Conservation (phyloP, 2,888 invertebrate genomes). For the Spodoptera picta region DNA sequence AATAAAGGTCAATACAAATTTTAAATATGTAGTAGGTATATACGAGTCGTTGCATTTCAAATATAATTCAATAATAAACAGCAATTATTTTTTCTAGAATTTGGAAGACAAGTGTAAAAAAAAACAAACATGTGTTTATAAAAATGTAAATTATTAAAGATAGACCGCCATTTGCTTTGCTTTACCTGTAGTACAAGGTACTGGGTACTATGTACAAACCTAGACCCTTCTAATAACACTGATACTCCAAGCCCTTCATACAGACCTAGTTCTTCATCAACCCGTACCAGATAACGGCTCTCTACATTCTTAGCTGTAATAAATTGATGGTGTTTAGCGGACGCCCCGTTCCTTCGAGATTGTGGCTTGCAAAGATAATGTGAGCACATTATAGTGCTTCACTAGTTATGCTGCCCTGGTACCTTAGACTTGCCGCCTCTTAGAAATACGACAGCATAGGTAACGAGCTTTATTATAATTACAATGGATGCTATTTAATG, state of each 20-base stretch:
- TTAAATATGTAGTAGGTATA: too few relatives aligned
- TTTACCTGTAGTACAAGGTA: too few relatives aligned
- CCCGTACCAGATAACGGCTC: slow-evolving; percentile 48
- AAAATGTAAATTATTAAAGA: too few relatives aligned
- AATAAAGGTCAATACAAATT: too few relatives aligned
- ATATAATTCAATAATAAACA: too few relatives aligned
- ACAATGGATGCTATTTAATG: too few relatives aligned
- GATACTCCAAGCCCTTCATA: slow-evolving; percentile 37
- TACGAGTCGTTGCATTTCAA: too few relatives aligned
- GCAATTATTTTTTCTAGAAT: too few relatives aligned
- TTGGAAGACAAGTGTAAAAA: too few relatives aligned
- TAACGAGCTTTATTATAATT: neutral
- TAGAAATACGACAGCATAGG: slow-evolving; percentile 4
- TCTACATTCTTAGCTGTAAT: slow-evolving; percentile 57
- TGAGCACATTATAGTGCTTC: slow-evolving; percentile 34
- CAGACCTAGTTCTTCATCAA: slow-evolving; percentile 23
- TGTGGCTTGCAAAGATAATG: slow-evolving; percentile 34
- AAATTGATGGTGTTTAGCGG: slow-evolving; percentile 56
- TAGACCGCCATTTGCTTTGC: too few relatives aligned
- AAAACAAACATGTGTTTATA: too few relatives aligned
- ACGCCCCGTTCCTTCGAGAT: slow-evolving; percentile 33
- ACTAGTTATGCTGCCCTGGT: slow-evolving; percentile 30
- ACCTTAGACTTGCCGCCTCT: neutral
- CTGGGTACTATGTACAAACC: neutral
- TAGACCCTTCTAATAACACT: slow-evolving; percentile 1